Evolutionary conservation across 2,113 vertebrate species (phyloP), one percentile per base, ranked within the genome.

Genomic region (Isichthys henryi): DNA sequence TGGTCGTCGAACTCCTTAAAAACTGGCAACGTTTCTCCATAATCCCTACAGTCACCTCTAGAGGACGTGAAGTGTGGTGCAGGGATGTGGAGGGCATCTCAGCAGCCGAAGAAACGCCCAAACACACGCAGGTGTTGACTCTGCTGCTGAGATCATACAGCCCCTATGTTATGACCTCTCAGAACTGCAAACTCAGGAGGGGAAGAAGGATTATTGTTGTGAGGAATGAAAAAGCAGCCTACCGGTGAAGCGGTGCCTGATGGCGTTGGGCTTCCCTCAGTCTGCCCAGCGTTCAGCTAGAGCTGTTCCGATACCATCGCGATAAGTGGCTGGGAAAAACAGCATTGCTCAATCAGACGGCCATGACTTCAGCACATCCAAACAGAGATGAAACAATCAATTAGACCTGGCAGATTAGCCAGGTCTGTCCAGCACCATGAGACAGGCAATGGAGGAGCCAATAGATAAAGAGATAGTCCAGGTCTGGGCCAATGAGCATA

Each of bases 141-240:
- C 31, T 13, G 52, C 82, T 56, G 23, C 43, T 27, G 49, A 62
- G 77, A 89, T 84, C 80, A 89, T 48, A 85, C 39, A 84, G 80
- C 88, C 88, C 88, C 88, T 35, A 85, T 89, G 10, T 31, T 62
- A 88, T 46, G 87, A 62, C 53, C 35, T 48, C 53, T 80, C 43
- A 39, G 35, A 53, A 53, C 50, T 56, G 19, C 39, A 45, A 82
- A 43, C 88, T 53, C 15, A 27, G 1, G 50, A 45, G 52, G 50
- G 39, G 77, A 84, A 83, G 77, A 27, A 56, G 56, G n/a, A 84
- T 58, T 49, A 58, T 50, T 58, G 8, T 56, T 89, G 49, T 83
- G 50, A 39, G 27, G 66, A 84, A 84, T 89, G 35, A 84, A 11
- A 88, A 8, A n/a, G 88, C 77, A 27, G 5, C 35, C 88, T 83